These are phyloP conservation scores for Eupithecia centaureata DNA, from an alignment of 2,888 invertebrate genomes.

Conservation along the genomic window DNA sequence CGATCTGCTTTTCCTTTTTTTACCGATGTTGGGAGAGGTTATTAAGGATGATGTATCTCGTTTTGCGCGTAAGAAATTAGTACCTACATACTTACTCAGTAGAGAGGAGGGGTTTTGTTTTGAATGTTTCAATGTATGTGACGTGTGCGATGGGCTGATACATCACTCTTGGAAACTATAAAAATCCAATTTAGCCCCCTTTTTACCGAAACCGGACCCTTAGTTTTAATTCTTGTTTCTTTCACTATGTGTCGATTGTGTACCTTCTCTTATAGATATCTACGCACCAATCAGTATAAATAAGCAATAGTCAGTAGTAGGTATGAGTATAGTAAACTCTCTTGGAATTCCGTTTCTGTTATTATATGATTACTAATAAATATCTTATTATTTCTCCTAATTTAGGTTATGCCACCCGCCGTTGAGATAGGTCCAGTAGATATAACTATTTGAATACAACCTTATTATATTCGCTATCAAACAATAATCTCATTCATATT, in stretches of 20 bases:
- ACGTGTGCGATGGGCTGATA: background rate
- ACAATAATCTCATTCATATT: conserved; percentile 32
- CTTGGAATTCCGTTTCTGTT: background rate
- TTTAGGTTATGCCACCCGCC: conserved; percentile 3
- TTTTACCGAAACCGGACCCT: background rate
- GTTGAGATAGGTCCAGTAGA: conserved; percentile 27
- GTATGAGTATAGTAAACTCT: too few relatives aligned
- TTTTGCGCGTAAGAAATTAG: background rate
- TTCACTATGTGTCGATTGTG: background rate
- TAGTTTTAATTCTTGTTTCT: background rate
- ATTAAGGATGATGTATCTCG: background rate
- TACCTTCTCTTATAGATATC: too few relatives aligned
- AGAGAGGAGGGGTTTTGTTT: background rate
- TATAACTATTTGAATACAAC: conserved; percentile 21
- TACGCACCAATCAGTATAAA: too few relatives aligned
- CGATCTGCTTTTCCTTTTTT: conserved; percentile 10
- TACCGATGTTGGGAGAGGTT: background rate
- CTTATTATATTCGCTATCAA: conserved; percentile 18
- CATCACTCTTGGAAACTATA: background rate
- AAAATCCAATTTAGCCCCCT: background rate
- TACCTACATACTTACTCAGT: background rate
- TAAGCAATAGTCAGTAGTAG: background rate
- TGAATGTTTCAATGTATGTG: background rate
- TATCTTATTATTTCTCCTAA: background rate
- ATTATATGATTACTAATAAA: too few relatives aligned